Evolutionary conservation across 2,113 vertebrate species (phyloP).

Genomic region (Rousettus leschenaultii): DNA sequence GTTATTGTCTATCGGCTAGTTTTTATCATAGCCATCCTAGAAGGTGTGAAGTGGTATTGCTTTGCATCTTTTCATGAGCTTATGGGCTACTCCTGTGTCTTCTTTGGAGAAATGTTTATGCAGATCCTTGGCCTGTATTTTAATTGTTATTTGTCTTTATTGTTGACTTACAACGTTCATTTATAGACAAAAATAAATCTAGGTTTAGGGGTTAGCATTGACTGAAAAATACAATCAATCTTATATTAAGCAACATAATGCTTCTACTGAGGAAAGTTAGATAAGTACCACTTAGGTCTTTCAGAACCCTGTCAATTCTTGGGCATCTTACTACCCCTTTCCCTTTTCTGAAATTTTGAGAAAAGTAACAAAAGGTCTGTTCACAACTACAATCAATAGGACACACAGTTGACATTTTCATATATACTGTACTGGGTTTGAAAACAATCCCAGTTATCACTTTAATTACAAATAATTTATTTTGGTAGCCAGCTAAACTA

Average conservation of each 20-base stretch:
- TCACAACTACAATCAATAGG: neutral
- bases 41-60: neutral
- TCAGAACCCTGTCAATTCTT: neutral
- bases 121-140: neutral
- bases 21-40: neutral
- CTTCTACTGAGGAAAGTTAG: neutral
- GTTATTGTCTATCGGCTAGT: neutral
- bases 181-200: neutral
- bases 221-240: neutral
- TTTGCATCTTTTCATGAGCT: neutral
- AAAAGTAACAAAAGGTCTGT: neutral
- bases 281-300: neutral
- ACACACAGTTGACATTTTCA: neutral
- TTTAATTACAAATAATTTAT: neutral
- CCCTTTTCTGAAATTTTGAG: neutral
- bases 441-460: neutral
- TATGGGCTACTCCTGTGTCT: neutral
- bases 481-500: neutral
- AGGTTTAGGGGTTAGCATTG: neutral
- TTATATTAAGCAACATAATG: neutral
- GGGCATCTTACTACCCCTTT: neutral
- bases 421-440: neutral
- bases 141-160: neutral
- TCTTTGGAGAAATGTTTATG: conserved; percentile 1
- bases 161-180: neutral